Evolutionary conservation across 2,113 vertebrate genomes (phyloP), one percentile per base, ranked within the genome.

Genomic region (Argyrosomus japonicus): DNA sequence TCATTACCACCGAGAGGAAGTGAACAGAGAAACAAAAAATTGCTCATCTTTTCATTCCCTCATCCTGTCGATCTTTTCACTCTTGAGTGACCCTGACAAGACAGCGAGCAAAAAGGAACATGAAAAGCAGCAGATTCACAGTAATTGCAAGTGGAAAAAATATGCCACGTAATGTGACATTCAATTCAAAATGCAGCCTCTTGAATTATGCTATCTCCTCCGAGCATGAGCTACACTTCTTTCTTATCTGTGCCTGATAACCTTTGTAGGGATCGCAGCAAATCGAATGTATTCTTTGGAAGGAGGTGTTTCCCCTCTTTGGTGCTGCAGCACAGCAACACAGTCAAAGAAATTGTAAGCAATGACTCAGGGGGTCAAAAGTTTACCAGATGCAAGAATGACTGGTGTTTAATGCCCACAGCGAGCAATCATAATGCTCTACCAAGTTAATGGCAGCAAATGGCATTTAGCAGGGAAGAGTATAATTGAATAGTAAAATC

Each of bases 101-200:
- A 82, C 47, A 25, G 40, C 3, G 15, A 53, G 76, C 29, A 51
- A 71, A 88, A 60, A 47, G 40, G 29, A 78, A 54, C 45, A 89
- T 70, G 64, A 84, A 88, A 82, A 88, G 80, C 69, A 81, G 69
- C 56, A 50, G 79, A 75, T 75, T 79, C 75, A 17, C 40, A 53
- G 88, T 75, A 83, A 88, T 78, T 45, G 45, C 60, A 64, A 79
- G 56, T 23, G 2, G 67, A 69, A 10, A 69, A 75, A 72, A 88
- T 54, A 73, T 48, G 84, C 72, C 56, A 63, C 27, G 11, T 65
- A 83, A 81, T 67, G 76, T 91, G 88, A 88, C 90, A 92, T 92
- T 92, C 78, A 82, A 57, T 86, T 91, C 82, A 84, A 88, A 88
- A 90, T 64, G 71, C 61, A 68, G 81, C 70, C 84, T 85, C 90